Conservation (phyloP, 2,888 invertebrate species). For the Tyria jacobaeae region DNA sequence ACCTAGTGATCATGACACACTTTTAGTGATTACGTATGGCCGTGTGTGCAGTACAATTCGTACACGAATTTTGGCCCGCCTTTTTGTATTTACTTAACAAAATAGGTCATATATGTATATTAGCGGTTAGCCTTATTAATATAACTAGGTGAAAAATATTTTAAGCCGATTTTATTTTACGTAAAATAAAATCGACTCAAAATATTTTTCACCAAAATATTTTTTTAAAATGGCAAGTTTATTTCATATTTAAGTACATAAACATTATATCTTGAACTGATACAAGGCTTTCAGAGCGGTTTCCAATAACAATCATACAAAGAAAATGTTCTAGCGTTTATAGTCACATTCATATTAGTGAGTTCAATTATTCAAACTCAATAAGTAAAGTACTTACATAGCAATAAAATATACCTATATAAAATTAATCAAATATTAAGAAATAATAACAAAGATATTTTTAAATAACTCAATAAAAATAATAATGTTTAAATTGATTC, state of each 20-base stretch:
- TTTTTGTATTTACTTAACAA: slow-evolving; percentile 51
- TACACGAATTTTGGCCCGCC: slow-evolving; percentile 62
- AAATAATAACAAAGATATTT: slow-evolving; percentile 49
- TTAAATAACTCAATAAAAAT: slow-evolving; percentile 69
- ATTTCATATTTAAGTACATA: too few species aligned
- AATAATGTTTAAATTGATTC: slow-evolving; percentile 81
- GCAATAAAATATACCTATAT: slow-evolving; percentile 15
- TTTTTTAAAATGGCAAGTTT: too few species aligned
- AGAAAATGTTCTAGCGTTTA: neutral
- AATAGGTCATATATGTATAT: slow-evolving; percentile 46
- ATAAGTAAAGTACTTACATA: slow-evolving; percentile 10
- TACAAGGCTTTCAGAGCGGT: slow-evolving; percentile 22
- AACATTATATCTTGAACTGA: slow-evolving; percentile 8
- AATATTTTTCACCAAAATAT: too few species aligned
- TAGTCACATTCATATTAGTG: neutral
- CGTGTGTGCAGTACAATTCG: slow-evolving; percentile 64
- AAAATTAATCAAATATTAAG: slow-evolving; percentile 12
- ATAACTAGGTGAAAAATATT: neutral
- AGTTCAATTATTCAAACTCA: slow-evolving; percentile 11
- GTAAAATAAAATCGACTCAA: neutral
- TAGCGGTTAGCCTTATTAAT: slow-evolving; percentile 16
- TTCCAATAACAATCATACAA: slow-evolving; percentile 16
- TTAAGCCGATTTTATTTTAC: neutral
- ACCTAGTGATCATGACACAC: slow-evolving; percentile 87
- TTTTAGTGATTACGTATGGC: slow-evolving; percentile 77